Conservation (phyloP, 2,888 invertebrate genomes). For the Deilephila elpenor region DNA sequence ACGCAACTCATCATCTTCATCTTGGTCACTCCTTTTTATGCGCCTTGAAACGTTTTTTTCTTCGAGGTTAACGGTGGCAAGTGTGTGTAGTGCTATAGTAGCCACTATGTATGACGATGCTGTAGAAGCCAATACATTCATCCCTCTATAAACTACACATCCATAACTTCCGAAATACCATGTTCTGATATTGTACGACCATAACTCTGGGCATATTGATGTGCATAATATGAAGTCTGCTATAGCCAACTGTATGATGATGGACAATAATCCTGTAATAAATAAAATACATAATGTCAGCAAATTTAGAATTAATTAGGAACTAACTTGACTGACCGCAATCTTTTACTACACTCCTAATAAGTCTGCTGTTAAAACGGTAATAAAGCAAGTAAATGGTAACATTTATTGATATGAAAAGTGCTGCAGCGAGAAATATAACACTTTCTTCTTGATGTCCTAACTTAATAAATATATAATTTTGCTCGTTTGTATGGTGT, state of each 20-base stretch:
- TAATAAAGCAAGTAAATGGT: too few relatives aligned
- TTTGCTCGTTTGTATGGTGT: too few relatives aligned
- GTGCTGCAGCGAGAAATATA: too few relatives aligned
- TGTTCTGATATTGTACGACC: conserved; percentile 76
- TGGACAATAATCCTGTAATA: conserved; percentile 80
- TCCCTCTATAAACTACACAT: conserved; percentile 83
- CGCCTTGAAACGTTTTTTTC: conserved; percentile 67
- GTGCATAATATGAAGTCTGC: conserved; percentile 78
- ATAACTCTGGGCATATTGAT: conserved; percentile 80
- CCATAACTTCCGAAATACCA: conserved; percentile 80
- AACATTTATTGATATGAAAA: too few relatives aligned
- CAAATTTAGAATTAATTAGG: neutral
- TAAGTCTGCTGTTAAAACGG: too few relatives aligned
- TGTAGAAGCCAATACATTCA: conserved; percentile 82
- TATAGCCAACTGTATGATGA: conserved; percentile 82
- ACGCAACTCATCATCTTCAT: conserved; percentile 75
- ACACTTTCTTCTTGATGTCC: too few relatives aligned
- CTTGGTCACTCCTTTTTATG: conserved; percentile 59
- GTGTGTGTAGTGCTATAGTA: conserved; percentile 84
- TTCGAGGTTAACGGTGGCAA: conserved; percentile 82
- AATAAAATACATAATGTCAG: conserved; percentile 36
- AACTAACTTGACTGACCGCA: neutral
- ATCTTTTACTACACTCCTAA: too few relatives aligned
- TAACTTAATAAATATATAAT: too few relatives aligned
- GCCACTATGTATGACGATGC: conserved; percentile 83